Percentiles rank a stretch among this genome's conserved stretches.
phyloP scores from a whole-genome alignment of 2,113 vertebrate species.

The Brachypodius melanocephalos region DNA sequence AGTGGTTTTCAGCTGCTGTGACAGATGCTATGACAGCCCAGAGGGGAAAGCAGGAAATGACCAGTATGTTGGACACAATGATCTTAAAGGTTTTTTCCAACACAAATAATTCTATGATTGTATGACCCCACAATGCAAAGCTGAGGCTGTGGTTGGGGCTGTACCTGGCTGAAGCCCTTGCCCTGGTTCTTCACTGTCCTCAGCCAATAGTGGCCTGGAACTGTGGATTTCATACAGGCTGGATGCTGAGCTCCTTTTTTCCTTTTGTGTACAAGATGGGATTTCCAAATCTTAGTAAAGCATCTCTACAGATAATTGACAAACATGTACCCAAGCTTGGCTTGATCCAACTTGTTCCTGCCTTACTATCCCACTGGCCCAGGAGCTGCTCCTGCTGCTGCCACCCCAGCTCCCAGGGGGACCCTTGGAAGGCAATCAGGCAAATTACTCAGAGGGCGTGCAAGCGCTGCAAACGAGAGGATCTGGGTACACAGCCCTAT shows the following conservation, averaged over 20 bases:
- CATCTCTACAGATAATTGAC: neutral
- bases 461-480: neutral
- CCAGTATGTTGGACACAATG: neutral
- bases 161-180: neutral
- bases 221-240: neutral
- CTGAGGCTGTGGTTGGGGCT: neutral
- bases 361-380: neutral
- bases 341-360: neutral
- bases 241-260: accelerated
- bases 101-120: neutral
- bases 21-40: neutral
- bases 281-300: neutral
- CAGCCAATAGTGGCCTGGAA: accelerated
- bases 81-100: neutral
- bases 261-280: neutral
- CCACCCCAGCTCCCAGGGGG: neutral
- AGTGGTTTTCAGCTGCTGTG: slow-evolving; percentile 11
- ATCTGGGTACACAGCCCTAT: neutral
- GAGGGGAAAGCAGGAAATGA: neutral
- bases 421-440: neutral
- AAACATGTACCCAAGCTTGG: accelerated
- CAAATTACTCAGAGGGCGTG: neutral
- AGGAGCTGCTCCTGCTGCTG: accelerated
- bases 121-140: neutral
- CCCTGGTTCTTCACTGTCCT: neutral